Evolutionary conservation across 2,888 invertebrate genomes (phyloP).

Genomic region (Luperina nickerlii): DNA sequence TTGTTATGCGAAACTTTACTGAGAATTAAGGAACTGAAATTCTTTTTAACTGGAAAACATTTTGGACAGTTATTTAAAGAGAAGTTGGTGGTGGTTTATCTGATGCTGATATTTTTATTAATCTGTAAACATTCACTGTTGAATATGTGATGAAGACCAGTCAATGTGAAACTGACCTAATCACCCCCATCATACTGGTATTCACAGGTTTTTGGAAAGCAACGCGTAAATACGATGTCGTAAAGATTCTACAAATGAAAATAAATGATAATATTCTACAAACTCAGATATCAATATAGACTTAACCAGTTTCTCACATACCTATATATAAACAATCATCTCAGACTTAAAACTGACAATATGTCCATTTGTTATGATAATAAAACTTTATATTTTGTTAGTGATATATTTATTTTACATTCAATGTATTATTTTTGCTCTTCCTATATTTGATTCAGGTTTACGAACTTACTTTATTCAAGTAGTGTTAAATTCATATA

Average conservation of each 20-base stretch:
- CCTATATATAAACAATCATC: conserved; percentile 54
- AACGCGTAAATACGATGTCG: conserved; percentile 3
- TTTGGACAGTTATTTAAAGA: background rate
- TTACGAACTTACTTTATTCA: background rate
- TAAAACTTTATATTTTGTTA: conserved; percentile 36
- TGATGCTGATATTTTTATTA: background rate
- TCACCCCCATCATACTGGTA: background rate
- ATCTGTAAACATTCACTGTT: background rate
- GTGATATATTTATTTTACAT: conserved; percentile 56
- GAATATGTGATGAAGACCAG: background rate
- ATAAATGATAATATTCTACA: conserved; percentile 35
- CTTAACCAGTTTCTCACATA: conserved; percentile 40
- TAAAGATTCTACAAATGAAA: conserved; percentile 31
- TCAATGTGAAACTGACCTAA: background rate
- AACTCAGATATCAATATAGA: conserved; percentile 37
- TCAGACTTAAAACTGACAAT: conserved; percentile 64
- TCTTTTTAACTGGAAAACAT: background rate
- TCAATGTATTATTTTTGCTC: conserved; percentile 4
- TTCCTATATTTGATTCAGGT: conserved; percentile 9
- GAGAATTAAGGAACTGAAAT: background rate
- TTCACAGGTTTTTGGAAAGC: conserved; percentile 4
- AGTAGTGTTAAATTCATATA: conserved; percentile 2
- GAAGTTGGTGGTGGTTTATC: background rate
- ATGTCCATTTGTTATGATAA: conserved; percentile 46
- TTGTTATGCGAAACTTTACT: conserved; percentile 16